These are phyloP conservation scores for Prinia subflava DNA, from an alignment of 2,113 vertebrate species.

Conservation along the genomic window DNA sequence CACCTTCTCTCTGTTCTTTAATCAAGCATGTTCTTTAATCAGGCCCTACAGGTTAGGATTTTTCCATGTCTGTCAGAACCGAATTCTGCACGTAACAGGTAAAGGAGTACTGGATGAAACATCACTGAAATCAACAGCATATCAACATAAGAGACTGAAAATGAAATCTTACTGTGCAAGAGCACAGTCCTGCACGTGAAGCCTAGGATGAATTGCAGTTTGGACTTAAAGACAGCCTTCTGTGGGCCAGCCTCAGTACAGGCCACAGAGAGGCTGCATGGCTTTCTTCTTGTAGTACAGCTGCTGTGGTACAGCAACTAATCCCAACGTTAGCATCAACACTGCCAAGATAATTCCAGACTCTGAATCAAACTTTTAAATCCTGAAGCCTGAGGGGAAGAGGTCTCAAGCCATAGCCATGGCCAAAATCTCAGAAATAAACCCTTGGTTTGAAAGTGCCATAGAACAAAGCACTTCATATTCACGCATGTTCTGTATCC, in stretches of 20 bases:
- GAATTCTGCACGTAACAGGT: neutral
- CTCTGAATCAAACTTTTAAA: neutral
- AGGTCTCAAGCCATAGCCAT: neutral
- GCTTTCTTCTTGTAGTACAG: neutral
- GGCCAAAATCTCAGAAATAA: constrained; percentile 42
- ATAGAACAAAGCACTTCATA: neutral
- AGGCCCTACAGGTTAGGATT: neutral
- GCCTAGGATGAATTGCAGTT: constrained; percentile 30
- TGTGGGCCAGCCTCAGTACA: constrained; percentile 20
- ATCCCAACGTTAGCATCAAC: neutral
- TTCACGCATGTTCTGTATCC: neutral
- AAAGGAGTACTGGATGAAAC: neutral
- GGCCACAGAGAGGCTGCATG: neutral
- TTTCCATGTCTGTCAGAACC: neutral
- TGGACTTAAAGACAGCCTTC: constrained; percentile 15
- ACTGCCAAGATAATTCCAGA: neutral
- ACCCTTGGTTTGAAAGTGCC: neutral
- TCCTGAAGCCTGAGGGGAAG: neutral
- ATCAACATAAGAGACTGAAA: neutral
- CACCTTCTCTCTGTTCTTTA: neutral
- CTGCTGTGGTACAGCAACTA: neutral
- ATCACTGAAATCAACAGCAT: neutral
- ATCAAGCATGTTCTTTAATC: neutral
- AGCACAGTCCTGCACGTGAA: constrained; percentile 17
- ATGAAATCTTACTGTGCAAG: neutral